Evolutionary conservation across 2,797 vertebrate species (phyloP).

Genomic region (Paguma larvata): DNA sequence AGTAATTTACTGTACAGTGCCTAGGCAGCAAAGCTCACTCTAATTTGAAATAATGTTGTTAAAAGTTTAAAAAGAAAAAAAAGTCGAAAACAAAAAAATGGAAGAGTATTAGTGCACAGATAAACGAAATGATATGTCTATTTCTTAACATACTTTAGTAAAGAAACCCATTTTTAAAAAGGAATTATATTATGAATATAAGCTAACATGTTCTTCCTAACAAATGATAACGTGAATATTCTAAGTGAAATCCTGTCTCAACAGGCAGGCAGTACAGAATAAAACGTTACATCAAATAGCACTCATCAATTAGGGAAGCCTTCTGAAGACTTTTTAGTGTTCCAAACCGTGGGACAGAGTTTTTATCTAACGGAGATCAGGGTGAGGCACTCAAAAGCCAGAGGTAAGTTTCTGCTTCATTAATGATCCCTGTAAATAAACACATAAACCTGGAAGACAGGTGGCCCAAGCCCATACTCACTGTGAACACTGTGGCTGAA

Average conservation of each 20-base stretch:
- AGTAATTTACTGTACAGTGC: neutral
- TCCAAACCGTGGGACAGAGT: neutral
- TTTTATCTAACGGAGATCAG: neutral
- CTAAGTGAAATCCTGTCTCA: conserved; percentile 26
- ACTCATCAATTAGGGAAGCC: neutral
- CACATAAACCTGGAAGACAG: neutral
- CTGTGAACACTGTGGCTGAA: conserved; percentile 96
- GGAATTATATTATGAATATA: neutral
- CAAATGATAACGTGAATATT: conserved; percentile 57
- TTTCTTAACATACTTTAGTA: conserved; percentile 36
- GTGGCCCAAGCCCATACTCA: conserved; percentile 84
- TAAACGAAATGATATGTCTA: neutral
- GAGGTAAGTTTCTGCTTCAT: neutral
- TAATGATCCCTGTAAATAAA: neutral
- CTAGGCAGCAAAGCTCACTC: neutral
- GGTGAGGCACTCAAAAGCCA: neutral
- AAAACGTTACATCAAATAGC: neutral
- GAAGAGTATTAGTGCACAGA: conserved; percentile 32
- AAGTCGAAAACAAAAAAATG: neutral
- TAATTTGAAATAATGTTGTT: neutral
- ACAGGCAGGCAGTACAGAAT: neutral
- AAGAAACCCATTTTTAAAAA: conserved; percentile 10
- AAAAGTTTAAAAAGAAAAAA: neutral
- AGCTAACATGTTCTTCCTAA: conserved; percentile 30
- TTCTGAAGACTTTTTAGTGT: neutral